Percentiles rank a stretch among this genome's conserved stretches.
These are phyloP conservation scores for Egretta garzetta DNA, from an alignment of 2,113 vertebrate genomes.

Conservation along the genomic window DNA sequence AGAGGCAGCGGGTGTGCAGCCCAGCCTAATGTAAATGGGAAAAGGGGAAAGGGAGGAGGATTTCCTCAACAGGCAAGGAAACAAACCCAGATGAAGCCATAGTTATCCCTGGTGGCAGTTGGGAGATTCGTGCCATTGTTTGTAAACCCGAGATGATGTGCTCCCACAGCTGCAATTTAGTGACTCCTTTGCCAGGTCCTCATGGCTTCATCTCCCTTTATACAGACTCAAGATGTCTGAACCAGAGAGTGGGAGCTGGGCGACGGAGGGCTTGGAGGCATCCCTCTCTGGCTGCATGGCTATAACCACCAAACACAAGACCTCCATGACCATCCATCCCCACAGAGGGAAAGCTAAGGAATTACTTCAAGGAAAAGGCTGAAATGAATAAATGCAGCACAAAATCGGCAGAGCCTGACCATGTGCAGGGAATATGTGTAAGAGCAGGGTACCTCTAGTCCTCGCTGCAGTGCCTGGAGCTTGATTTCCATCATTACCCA, in stretches of 20 bases:
- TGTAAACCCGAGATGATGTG: background rate
- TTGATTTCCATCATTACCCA: background rate
- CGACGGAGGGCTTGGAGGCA: background rate
- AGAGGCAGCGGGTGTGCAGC: background rate
- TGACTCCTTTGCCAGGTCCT: background rate
- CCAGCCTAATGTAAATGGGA: background rate
- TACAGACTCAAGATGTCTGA: background rate
- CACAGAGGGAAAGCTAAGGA: background rate
- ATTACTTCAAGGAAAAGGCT: background rate
- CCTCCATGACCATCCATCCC: background rate
- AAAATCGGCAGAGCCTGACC: background rate
- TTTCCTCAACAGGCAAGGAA: background rate
- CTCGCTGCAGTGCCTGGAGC: background rate
- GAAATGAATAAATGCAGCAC: background rate
- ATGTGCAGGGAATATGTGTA: accelerated
- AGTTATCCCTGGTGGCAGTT: background rate
- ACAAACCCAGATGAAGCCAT: background rate
- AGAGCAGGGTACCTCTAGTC: background rate
- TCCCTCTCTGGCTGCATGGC: background rate
- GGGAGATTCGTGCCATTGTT: background rate
- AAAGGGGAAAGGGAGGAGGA: background rate
- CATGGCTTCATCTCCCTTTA: background rate
- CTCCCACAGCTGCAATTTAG: background rate
- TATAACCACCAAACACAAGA: background rate
- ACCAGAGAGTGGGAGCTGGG: accelerated